Conservation (phyloP, 2,113 vertebrate species). For the Macaca mulatta region DNA sequence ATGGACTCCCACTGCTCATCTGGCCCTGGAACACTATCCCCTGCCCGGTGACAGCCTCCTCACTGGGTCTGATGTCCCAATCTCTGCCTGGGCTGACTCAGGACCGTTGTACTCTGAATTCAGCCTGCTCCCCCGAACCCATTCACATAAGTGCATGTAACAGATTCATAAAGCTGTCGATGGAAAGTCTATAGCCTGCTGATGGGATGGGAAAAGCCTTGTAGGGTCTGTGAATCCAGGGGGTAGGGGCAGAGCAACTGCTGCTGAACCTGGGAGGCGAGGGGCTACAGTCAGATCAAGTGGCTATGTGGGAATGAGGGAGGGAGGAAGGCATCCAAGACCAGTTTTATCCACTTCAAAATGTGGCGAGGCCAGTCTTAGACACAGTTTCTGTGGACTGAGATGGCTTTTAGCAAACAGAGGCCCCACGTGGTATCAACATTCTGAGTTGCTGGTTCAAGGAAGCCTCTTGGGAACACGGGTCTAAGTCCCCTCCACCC, state of each 20-base stretch:
- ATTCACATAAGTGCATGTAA: background rate
- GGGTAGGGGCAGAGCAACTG: background rate
- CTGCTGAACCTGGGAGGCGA: background rate
- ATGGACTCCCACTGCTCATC: background rate
- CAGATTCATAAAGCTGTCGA: rapidly evolving
- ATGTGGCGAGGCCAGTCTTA: background rate
- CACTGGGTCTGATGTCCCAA: background rate
- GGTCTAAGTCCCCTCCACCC: background rate
- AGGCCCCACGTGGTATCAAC: background rate
- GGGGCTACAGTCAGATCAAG: background rate
- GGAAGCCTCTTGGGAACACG: background rate
- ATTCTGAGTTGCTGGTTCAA: background rate
- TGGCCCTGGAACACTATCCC: background rate
- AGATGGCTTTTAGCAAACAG: background rate
- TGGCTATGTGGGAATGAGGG: background rate
- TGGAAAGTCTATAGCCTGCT: background rate
- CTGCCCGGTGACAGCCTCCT: background rate
- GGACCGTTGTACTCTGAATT: background rate
- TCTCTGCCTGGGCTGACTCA: background rate
- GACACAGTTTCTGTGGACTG: background rate
- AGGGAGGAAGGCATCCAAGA: background rate
- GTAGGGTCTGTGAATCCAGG: background rate
- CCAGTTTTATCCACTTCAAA: background rate
- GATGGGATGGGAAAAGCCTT: too few species aligned
- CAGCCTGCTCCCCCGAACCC: background rate